Evolutionary conservation across 2,888 invertebrate species (phyloP).

Genomic region (Phoenoteleia sp.): DNA sequence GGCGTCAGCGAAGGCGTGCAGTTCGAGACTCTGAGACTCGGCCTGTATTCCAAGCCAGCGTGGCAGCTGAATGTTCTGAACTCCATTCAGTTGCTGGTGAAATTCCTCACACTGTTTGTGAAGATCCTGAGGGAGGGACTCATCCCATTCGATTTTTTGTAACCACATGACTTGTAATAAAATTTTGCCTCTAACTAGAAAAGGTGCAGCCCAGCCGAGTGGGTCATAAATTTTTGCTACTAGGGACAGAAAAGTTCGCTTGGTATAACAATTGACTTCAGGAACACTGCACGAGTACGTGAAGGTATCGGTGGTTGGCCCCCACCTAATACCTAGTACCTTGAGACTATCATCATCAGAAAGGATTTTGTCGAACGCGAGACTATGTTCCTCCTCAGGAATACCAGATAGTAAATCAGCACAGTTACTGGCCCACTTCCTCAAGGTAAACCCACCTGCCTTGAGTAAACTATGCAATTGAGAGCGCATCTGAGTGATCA

Average conservation of each 20-base stretch:
- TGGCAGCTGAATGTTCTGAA: not conserved
- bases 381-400: not conserved
- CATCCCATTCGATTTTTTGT: not conserved
- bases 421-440: slow-evolving; percentile 3
- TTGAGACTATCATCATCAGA: not conserved
- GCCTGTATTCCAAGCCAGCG: not conserved
- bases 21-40: not conserved
- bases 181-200: not conserved
- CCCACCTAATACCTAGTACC: not conserved
- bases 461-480: not conserved
- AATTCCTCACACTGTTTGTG: too few species aligned
- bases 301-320: not conserved
- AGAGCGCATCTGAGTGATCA: too few species aligned
- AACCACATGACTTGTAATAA: not conserved
- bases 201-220: not conserved
- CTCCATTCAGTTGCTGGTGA: too few species aligned
- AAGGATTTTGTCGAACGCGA: not conserved
- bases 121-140: not conserved
- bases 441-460: slow-evolving; percentile 15
- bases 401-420: not conserved
- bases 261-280: not conserved
- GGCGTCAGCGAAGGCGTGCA: not conserved
- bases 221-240: slow-evolving; percentile 12
- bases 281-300: not conserved
- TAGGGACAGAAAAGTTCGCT: not conserved